Base-by-base conservation (phyloP, 2,888 invertebrate species). In the Orthonevra nobilis region DNA sequence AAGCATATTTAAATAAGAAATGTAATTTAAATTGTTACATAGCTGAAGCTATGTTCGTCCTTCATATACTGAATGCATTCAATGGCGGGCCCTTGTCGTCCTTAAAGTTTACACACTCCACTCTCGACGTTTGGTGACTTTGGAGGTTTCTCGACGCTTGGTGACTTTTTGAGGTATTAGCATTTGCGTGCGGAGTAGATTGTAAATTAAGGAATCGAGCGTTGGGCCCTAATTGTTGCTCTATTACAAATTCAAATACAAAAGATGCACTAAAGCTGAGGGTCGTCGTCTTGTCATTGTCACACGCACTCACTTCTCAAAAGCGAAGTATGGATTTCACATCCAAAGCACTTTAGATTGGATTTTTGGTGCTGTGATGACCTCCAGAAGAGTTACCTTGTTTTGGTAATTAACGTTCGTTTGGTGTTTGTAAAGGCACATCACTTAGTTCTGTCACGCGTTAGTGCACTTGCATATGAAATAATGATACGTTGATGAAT, bases 191-290 rank as follows among this genome's bases (percentile, higher is more conserved):
- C n/a, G n/a, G n/a, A n/a, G n/a, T n/a, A n/a, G n/a, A n/a, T n/a
- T n/a, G n/a, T n/a, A n/a, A n/a, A n/a, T n/a, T n/a, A n/a, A n/a
- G n/a, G n/a, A n/a, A n/a, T n/a, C n/a, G n/a, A n/a, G n/a, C n/a
- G n/a, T n/a, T n/a, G n/a, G n/a, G n/a, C n/a, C n/a, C n/a, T n/a
- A n/a, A n/a, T n/a, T n/a, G n/a, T n/a, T n/a, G 52, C 52, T 32
- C 19, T 50, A 40, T 6, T 32, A 32, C 46, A 46, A 36, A 70
- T 54, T 61, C 38, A 46, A 52, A 70, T 54, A 52, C 54, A 46
- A 54, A 54, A 61, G 70, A 60, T 70, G 61, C 70, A 61, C 61
- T 28, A 50, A 40, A 38, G n/a, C n/a, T n/a, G n/a, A n/a, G n/a
- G n/a, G n/a, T n/a, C n/a, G n/a, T n/a, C n/a, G n/a, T n/a, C n/a